phyloP scores from a whole-genome alignment of 1,140 invertebrate genomes.

The Geopemphigus sp. region DNA sequence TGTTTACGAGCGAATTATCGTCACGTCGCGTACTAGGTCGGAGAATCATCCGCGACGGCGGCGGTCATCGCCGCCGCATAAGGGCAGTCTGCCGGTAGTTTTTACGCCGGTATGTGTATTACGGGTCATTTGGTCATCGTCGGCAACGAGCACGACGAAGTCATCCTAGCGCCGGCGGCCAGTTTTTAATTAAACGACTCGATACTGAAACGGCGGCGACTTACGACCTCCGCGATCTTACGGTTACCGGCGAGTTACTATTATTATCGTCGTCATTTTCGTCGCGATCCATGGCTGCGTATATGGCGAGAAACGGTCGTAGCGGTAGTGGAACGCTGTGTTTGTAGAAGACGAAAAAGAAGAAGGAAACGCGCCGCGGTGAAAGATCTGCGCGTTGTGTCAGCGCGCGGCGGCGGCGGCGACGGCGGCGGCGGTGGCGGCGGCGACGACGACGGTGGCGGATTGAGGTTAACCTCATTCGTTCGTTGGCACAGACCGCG shows the following conservation, averaged over 20 bases:
- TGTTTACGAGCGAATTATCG: too few relatives aligned
- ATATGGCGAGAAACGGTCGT: not conserved
- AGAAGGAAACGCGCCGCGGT: slow-evolving; percentile 38
- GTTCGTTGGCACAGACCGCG: slow-evolving; percentile 49
- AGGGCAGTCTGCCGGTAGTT: slow-evolving; percentile 9
- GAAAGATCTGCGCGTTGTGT: slow-evolving; percentile 42
- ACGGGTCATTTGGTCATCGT: slow-evolving; percentile 7
- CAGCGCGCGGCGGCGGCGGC: slow-evolving; percentile 31
- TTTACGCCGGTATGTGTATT: not conserved
- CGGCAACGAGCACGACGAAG: not conserved
- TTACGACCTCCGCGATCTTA: not conserved
- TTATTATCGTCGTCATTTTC: not conserved
- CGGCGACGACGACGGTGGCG: slow-evolving; percentile 19
- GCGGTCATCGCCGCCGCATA: slow-evolving; percentile 2
- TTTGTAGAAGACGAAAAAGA: slow-evolving; percentile 19
- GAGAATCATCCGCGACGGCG: not conserved
- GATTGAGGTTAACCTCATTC: slow-evolving; percentile 49
- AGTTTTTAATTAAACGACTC: not conserved
- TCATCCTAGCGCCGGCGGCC: not conserved
- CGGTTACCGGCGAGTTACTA: not conserved
- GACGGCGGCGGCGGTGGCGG: slow-evolving; percentile 33
- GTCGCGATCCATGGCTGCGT: too few relatives aligned
- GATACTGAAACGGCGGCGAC: not conserved
- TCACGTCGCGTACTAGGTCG: too few relatives aligned
- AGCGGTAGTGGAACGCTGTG: not conserved